Conservation (phyloP, 2,797 vertebrate genomes). For the Alca torda region DNA sequence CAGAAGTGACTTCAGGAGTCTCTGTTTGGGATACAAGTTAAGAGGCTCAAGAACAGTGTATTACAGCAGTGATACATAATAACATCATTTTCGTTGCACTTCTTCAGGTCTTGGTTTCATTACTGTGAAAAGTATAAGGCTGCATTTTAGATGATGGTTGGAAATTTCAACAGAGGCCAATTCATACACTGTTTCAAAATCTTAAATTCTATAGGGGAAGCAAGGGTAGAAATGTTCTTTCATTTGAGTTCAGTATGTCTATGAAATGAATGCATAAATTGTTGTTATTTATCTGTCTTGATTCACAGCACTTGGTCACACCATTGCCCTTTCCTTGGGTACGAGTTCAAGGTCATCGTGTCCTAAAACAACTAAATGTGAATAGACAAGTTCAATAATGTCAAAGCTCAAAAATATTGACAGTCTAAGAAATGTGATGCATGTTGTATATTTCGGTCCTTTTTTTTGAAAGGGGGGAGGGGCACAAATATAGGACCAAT, state of each 20-base stretch:
- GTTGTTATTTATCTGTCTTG: slow-evolving; percentile 5
- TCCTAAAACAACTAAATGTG: slow-evolving; percentile 9
- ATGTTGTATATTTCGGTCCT: neutral
- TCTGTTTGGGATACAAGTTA: neutral
- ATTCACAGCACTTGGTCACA: slow-evolving; percentile 4
- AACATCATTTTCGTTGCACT: neutral
- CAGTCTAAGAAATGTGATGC: neutral
- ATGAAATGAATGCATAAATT: neutral
- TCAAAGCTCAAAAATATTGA: neutral
- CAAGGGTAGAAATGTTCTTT: neutral
- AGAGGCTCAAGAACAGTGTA: neutral
- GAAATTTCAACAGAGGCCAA: neutral
- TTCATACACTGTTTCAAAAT: neutral
- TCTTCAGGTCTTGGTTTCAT: neutral
- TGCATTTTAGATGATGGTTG: neutral
- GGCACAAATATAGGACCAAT: neutral
- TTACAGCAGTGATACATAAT: neutral
- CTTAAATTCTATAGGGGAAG: neutral
- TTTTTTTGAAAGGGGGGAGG: neutral
- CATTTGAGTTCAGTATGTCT: neutral
- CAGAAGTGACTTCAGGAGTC: neutral
- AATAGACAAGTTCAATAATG: slow-evolving; percentile 4
- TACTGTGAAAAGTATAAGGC: neutral
- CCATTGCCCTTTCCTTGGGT: slow-evolving; percentile 19
- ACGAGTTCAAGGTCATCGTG: slow-evolving; percentile 1